A percentile compares a stretch with the other conserved stretches of the same genome.
Conservation (phyloP, 2,888 invertebrate genomes). For the Autographa pulchrina region DNA sequence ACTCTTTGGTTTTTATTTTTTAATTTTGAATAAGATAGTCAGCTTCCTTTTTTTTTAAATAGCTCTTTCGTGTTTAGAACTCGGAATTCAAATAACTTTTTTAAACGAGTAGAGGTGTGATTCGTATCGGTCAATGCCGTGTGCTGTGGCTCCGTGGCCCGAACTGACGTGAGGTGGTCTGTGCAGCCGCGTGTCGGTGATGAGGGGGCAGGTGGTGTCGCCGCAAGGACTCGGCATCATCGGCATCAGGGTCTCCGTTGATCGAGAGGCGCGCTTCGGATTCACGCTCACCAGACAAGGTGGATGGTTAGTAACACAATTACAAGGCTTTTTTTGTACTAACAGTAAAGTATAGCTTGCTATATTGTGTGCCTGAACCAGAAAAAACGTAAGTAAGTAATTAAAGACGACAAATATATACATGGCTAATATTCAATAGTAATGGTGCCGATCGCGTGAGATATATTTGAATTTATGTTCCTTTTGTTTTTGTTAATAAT, state of each 20-base stretch:
- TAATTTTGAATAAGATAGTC: not conserved
- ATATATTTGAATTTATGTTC: too few relatives aligned
- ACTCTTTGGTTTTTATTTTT: not conserved
- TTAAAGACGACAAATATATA: too few relatives aligned
- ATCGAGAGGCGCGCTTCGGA: conserved; percentile 97
- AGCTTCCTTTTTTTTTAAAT: not conserved
- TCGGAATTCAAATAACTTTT: too few relatives aligned
- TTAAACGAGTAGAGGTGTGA: conserved; percentile 54
- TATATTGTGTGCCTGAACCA: too few relatives aligned
- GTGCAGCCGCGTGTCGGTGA: conserved; percentile 99
- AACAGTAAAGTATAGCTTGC: not conserved
- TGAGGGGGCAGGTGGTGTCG: conserved; percentile 98
- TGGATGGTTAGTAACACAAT: conserved; percentile 94
- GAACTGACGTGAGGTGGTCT: conserved; percentile 80
- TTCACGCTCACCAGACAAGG: conserved; percentile 98
- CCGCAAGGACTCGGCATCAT: conserved; percentile 98
- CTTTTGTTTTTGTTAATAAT: too few relatives aligned
- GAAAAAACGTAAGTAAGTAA: too few relatives aligned
- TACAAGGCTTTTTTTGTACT: not conserved
- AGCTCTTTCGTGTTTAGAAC: not conserved
- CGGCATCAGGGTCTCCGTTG: conserved; percentile 98
- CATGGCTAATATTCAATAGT: too few relatives aligned
- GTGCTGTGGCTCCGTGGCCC: conserved; percentile 67
- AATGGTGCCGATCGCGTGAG: too few relatives aligned
- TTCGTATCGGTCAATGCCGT: conserved; percentile 69